phyloP scores from a whole-genome alignment of 2,797 vertebrate genomes.

The Danio tinwini region DNA sequence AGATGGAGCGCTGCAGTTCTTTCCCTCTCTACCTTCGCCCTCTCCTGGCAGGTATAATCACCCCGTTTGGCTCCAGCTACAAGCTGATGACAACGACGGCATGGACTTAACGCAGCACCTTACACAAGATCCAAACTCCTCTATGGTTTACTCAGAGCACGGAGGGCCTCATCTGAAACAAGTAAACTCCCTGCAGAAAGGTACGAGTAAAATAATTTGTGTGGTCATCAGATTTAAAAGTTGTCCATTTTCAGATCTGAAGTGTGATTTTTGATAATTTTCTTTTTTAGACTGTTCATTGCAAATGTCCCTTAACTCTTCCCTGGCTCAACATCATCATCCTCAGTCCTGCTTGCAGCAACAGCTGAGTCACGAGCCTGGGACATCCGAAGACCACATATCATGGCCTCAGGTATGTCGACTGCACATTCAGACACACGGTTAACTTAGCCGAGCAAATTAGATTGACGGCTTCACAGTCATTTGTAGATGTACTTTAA shows the following conservation, averaged over 20 bases:
- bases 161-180: constrained; percentile 48
- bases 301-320: constrained; percentile 59
- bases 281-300: constrained; percentile 51
- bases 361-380: constrained; percentile 38
- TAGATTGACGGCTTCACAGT: background rate
- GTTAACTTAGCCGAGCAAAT: background rate
- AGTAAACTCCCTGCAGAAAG: constrained; percentile 44
- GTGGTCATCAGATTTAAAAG: background rate
- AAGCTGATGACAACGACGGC: constrained; percentile 56
- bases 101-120: constrained; percentile 50
- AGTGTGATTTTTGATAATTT: background rate
- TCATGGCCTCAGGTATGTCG: constrained; percentile 60
- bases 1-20: constrained; percentile 66
- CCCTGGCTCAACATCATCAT: constrained; percentile 54
- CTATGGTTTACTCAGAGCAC: constrained; percentile 56
- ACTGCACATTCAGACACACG: background rate
- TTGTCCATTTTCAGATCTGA: background rate
- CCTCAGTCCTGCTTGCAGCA: constrained; percentile 52
- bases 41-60: constrained; percentile 66
- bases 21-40: constrained; percentile 64
- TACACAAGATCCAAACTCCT: constrained; percentile 55
- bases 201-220: constrained; percentile 45
- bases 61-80: constrained; percentile 62
- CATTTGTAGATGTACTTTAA: background rate
- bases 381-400: constrained; percentile 49